Percentiles rank a stretch among this genome's conserved stretches.
phyloP scores from a whole-genome alignment of 2,797 vertebrate genomes.

The Psittacula derbiana region DNA sequence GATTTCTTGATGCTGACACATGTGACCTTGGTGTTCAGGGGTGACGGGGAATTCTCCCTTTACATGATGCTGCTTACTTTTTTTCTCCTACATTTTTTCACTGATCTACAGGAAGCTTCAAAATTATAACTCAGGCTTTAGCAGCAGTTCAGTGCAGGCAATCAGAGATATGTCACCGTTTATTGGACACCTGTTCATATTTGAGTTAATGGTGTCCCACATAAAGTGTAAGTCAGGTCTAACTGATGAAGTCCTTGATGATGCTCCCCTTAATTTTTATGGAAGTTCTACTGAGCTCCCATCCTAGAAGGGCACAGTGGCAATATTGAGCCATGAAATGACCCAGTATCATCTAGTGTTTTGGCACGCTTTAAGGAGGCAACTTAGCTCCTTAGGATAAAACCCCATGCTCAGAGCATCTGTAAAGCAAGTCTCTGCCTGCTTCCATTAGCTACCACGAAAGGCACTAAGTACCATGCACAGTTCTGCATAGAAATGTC shows the following conservation, averaged over 20 bases:
- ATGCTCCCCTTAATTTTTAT: not conserved
- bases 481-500: not conserved
- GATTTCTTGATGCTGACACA: not conserved
- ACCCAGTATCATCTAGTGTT: not conserved
- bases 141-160: not conserved
- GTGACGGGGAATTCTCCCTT: not conserved
- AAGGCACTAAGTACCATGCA: not conserved
- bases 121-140: not conserved
- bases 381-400: not conserved
- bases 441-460: not conserved
- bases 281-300: not conserved
- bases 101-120: not conserved
- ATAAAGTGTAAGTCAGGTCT: not conserved
- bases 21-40: accelerated
- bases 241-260: not conserved
- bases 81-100: not conserved
- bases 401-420: not conserved
- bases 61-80: accelerated
- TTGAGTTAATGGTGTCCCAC: not conserved
- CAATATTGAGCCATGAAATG: not conserved
- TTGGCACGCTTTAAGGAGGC: not conserved
- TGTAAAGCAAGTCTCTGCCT: not conserved
- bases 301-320: not conserved
- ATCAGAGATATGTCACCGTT: not conserved
- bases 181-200: not conserved